Base-by-base conservation (phyloP, 2,888 invertebrate genomes). In the Calliphora vomitoria region DNA sequence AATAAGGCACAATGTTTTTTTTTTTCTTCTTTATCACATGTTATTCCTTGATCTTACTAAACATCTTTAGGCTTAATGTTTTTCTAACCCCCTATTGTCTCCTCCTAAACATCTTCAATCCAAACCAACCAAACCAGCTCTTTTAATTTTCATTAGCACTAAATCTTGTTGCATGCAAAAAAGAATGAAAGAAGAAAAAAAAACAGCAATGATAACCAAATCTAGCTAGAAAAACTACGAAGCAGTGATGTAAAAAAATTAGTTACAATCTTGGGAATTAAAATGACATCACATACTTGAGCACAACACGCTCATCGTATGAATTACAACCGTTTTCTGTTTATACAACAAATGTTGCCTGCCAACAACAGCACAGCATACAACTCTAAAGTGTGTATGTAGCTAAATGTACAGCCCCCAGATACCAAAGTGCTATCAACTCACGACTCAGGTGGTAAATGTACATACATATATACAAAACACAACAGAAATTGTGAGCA, bases 221-320 rank as follows among this genome's bases (percentile, higher is more conserved):
- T 69, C 58, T 69, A 60, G 5, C 47, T 69, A 10, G 13, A 62
- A 44, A 55, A 62, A n/a, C 13, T 8, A 38, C 13, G 6, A 18
- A 72, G 72, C 71, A 79, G 58, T 69, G 68, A 75, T 62, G 53
- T 53, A 62, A 84, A 84, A 74, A 87, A 76, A 87, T 76, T 76
- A 79, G 87, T 85, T 76, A 75, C 78, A 62, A 74, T 79, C 74
- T 41, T 55, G 87, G 87, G 87, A 82, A 83, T 87, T 82, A 62
- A 78, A 74, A 58, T 79, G 74, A 53, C 75, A 83, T 75, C 86
- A 84, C 76, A 87, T 71, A 75, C 74, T 38, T 74, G 58, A 74
- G 62, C 38, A 38, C 4, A 62, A 47, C 71, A 82, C 53, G 11
- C 44, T 69, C 66, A 15, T 72, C 58, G 71, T 55, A 83, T 58